Percentiles rank a stretch among this genome's conserved stretches.
phyloP scores from a whole-genome alignment of 2,113 vertebrate genomes.

The Myotis yumanensis region DNA sequence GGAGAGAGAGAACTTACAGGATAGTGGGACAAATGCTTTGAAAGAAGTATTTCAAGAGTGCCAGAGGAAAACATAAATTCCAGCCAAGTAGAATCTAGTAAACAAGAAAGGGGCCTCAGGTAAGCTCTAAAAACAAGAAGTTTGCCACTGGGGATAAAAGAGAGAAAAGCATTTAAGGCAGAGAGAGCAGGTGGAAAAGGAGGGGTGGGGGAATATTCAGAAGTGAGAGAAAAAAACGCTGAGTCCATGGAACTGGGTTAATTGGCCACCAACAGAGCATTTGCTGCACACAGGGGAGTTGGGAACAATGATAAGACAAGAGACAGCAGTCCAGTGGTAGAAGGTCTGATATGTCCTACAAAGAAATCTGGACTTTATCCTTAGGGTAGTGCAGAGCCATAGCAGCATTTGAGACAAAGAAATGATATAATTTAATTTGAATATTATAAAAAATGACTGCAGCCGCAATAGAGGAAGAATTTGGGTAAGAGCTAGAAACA shows the following conservation, averaged over 20 bases:
- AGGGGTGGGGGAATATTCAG: not conserved
- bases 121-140: not conserved
- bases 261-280: rapidly evolving
- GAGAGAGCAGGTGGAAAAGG: not conserved
- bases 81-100: not conserved
- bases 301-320: not conserved
- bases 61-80: not conserved
- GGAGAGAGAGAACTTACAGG: not conserved
- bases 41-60: not conserved
- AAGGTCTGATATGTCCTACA: not conserved
- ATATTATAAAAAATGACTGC: not conserved
- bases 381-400: not conserved
- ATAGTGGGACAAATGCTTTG: not conserved
- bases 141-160: not conserved
- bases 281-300: not conserved
- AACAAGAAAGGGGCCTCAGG: not conserved
- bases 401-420: not conserved
- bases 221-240: not conserved
- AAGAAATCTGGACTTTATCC: not conserved
- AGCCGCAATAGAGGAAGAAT: not conserved
- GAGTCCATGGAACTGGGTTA: not conserved
- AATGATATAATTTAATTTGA: not conserved
- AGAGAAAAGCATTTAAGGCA: not conserved
- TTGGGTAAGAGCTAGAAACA: not conserved
- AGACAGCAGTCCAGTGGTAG: not conserved